Evolutionary conservation across 2,888 invertebrate species (phyloP), one percentile per base, ranked within the genome.

Genomic region (Caenorhabditis sp.): DNA sequence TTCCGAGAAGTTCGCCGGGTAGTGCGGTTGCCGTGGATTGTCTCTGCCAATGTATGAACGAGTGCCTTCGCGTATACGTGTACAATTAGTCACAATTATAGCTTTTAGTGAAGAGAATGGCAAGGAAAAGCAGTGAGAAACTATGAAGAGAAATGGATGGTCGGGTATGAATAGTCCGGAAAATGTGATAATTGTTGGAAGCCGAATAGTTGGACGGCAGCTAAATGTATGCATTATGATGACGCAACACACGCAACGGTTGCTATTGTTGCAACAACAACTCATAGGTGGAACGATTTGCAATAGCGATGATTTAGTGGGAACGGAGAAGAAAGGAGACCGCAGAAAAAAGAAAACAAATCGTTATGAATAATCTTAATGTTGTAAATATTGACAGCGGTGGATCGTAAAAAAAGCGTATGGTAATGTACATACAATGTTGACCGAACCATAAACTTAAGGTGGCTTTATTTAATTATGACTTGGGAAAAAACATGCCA

Each of bases 71-170:
- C 41, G 19, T 47, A 19, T 69, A 59, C 64, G 70, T 64, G 79
- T 79, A 70, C 79, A 79, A 79, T 79, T 79, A 79, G 79, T 79
- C 79, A 79, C 79, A 79, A 79, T 79, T 79, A 79, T 79, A 79
- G 79, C 70, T 79, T 79, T 79, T 47, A 70, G 69, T 51, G 44
- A 77, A 63, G 56, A 16, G 31, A 74, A 41, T 26, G 41, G 49
- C 38, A 41, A 41, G 35, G 38, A 54, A 16, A 68, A 54, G 38
- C 54, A 38, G 61, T 24, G 26, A 26, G 63, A 51, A 8, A 24
- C n/a, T n/a, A 75, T 35, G 38, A 73, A 24, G 26, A 58, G 19
- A 51, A 47, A 61, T 31, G 76, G 56, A 56, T 70, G 79, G 70
- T 59, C 24, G 64, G 31, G 44, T 72, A 70, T 70, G 79, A 79